Evolutionary conservation across 2,113 vertebrate species (phyloP).

Genomic region (Girardinichthys multiradiatus): DNA sequence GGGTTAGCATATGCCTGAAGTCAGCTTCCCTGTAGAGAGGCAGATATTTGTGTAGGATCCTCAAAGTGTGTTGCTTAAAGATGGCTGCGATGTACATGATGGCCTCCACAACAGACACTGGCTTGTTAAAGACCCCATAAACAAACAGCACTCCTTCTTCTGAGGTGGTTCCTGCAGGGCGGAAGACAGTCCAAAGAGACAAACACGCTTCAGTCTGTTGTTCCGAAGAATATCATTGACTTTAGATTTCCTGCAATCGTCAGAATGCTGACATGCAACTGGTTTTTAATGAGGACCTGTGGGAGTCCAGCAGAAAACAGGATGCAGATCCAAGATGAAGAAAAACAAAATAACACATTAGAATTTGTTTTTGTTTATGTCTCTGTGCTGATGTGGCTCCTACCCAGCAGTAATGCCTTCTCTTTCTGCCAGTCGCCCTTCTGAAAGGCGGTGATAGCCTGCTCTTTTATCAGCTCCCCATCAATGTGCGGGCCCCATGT

Average conservation of each 20-base stretch:
- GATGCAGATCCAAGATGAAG: background rate
- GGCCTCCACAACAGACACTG: slow-evolving; percentile 73
- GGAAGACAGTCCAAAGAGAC: slow-evolving; percentile 1
- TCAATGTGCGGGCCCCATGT: slow-evolving; percentile 80
- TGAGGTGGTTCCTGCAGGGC: slow-evolving; percentile 77
- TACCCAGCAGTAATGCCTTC: slow-evolving; percentile 79
- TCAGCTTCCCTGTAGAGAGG: slow-evolving; percentile 72
- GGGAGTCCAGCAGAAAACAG: slow-evolving; percentile 3
- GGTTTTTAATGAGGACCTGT: background rate
- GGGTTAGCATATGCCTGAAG: slow-evolving; percentile 76
- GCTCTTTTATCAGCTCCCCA: slow-evolving; percentile 77
- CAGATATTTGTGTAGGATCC: slow-evolving; percentile 77
- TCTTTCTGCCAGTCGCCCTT: slow-evolving; percentile 81
- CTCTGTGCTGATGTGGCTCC: slow-evolving; percentile 11
- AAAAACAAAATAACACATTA: background rate
- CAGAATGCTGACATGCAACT: background rate
- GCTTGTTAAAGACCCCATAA: slow-evolving; percentile 72
- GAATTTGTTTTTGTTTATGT: background rate
- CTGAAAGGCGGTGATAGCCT: slow-evolving; percentile 75
- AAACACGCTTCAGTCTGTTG: background rate
- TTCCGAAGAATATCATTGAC: background rate
- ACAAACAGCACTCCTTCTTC: slow-evolving; percentile 81
- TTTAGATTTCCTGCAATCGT: slow-evolving; percentile 16
- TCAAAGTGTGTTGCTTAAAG: slow-evolving; percentile 80
- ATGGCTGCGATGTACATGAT: slow-evolving; percentile 75